These are phyloP conservation scores for Scalopus aquaticus DNA, from an alignment of 2,113 vertebrate genomes.

Conservation along the genomic window DNA sequence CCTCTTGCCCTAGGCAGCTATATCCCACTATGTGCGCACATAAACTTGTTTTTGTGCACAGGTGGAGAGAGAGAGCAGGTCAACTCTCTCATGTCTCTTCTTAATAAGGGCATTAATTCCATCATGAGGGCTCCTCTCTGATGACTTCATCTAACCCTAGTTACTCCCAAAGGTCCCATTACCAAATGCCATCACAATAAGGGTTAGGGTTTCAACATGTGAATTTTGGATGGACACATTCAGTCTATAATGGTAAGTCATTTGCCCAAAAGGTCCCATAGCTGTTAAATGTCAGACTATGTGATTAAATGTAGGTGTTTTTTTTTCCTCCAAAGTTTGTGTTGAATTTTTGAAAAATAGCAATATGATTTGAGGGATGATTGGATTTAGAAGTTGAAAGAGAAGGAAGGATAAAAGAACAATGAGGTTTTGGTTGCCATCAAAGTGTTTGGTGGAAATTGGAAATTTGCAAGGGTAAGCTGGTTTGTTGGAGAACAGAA, in stretches of 20 bases:
- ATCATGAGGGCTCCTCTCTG: neutral
- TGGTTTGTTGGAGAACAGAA: slow-evolving; percentile 39
- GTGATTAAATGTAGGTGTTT: neutral
- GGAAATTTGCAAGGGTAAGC: slow-evolving; percentile 33
- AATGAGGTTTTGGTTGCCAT: neutral
- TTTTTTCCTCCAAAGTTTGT: neutral
- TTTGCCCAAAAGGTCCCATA: neutral
- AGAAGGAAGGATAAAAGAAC: slow-evolving; percentile 13
- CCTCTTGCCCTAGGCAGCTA: neutral
- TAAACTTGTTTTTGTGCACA: neutral
- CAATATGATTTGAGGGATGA: neutral
- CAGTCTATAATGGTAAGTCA: neutral
- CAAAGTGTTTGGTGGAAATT: neutral
- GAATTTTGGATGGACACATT: neutral
- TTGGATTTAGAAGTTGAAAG: neutral
- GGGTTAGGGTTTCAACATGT: neutral
- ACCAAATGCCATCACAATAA: neutral
- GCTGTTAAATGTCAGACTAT: neutral
- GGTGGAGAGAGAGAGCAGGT: neutral
- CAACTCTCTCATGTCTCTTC: neutral
- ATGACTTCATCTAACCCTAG: neutral
- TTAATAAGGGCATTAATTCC: neutral
- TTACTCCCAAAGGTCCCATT: neutral
- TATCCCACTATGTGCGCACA: neutral
- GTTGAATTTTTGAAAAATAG: slow-evolving; percentile 41